Conservation (phyloP, 1,140 invertebrate genomes). For the honey bee (Apis mellifera) region DNA sequence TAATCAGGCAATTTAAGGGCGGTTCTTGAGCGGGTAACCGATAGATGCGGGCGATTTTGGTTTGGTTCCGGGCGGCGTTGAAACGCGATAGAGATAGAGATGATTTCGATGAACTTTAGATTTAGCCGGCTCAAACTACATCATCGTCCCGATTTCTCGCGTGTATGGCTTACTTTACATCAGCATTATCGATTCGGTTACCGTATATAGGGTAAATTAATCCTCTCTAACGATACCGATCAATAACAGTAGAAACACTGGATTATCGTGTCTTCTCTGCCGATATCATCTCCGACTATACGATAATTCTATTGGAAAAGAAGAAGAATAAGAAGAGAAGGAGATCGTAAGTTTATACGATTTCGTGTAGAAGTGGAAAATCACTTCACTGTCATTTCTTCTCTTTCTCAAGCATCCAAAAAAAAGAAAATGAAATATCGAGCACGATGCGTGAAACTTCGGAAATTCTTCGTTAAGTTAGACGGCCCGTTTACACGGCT, state of each 20-base stretch:
- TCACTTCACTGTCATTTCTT: slow-evolving; percentile 54
- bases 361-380: slow-evolving; percentile 41
- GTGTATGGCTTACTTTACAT: not conserved
- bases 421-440: slow-evolving; percentile 41
- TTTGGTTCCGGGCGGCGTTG: not conserved
- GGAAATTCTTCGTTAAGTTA: slow-evolving; percentile 46
- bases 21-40: not conserved
- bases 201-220: not conserved
- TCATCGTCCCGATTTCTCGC: slow-evolving; percentile 2
- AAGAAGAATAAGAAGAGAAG: not conserved
- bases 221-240: not conserved
- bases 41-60: slow-evolving; percentile 2
- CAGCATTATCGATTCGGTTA: not conserved
- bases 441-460: slow-evolving; percentile 45
- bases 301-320: not conserved
- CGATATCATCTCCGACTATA: not conserved
- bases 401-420: slow-evolving; percentile 51
- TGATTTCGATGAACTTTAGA: slow-evolving; percentile 16
- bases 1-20: not conserved
- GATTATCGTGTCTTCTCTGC: not conserved
- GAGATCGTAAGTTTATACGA: not conserved
- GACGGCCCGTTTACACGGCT: slow-evolving; percentile 7
- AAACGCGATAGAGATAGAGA: not conserved
- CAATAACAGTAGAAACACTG: too few relatives aligned
- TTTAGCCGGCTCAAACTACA: not conserved